Conservation (phyloP, 2,113 vertebrate genomes). For the Tetraodon nigroviridis region DNA sequence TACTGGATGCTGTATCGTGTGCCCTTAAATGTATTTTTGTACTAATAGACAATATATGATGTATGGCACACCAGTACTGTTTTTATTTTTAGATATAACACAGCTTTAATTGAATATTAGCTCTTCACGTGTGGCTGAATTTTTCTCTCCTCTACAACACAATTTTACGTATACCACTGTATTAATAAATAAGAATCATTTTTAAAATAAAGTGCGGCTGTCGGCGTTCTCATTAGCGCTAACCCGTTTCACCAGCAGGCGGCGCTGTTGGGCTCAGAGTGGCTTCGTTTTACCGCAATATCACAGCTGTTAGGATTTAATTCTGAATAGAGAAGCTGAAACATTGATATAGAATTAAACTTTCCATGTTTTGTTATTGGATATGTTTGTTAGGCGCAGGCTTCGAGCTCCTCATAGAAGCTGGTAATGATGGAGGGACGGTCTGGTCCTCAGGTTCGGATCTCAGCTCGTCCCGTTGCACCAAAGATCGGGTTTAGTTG, state of each 20-base stretch:
- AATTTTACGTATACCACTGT: conserved; percentile 91
- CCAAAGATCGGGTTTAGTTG: too few relatives aligned
- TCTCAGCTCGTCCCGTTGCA: too few relatives aligned
- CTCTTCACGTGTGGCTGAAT: conserved; percentile 90
- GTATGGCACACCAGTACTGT: conserved; percentile 93
- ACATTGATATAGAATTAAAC: too few relatives aligned
- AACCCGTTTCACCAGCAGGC: conserved; percentile 19
- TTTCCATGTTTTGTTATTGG: too few relatives aligned
- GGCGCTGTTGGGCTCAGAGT: conserved; percentile 29
- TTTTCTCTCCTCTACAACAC: conserved; percentile 75
- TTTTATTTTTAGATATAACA: conserved; percentile 89
- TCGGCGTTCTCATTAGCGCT: neutral
- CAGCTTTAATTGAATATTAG: conserved; percentile 91
- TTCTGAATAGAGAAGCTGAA: too few relatives aligned
- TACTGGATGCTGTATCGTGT: conserved; percentile 92
- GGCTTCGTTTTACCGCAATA: neutral
- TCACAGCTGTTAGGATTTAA: too few relatives aligned
- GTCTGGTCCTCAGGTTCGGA: too few relatives aligned
- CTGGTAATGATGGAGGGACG: too few relatives aligned
- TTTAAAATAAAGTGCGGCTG: conserved; percentile 84
- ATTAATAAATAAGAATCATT: conserved; percentile 95
- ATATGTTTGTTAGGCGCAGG: too few relatives aligned
- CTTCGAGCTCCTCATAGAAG: too few relatives aligned
- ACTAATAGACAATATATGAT: conserved; percentile 99
- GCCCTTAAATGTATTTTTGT: conserved; percentile 99